phyloP scores from a whole-genome alignment of 2,113 vertebrate species.

The human region GRCh38 chr5:37705001-37705500 shows the following conservation, averaged over 20 bases:
- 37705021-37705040: background rate
- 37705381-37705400: background rate
- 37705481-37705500: conserved; percentile 48
- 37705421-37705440: conserved; percentile 16
- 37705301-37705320: background rate
- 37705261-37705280: background rate
- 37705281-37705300: background rate
- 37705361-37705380: background rate
- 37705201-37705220: background rate
- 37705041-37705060: background rate
- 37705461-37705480: conserved; percentile 22
- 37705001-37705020: conserved; percentile 24
- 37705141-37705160: background rate
- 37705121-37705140: background rate
- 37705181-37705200: background rate
- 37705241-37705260: background rate
- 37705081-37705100: background rate
- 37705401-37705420: background rate
- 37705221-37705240: conserved; percentile 7
- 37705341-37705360: background rate
- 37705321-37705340: background rate
- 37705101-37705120: background rate
- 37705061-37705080: conserved; percentile 11
- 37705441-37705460: conserved; percentile 47
- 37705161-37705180: background rate